Evolutionary conservation across 2,113 vertebrate genomes (phyloP).

Genomic region (Ptychochromis oligacanthus): DNA sequence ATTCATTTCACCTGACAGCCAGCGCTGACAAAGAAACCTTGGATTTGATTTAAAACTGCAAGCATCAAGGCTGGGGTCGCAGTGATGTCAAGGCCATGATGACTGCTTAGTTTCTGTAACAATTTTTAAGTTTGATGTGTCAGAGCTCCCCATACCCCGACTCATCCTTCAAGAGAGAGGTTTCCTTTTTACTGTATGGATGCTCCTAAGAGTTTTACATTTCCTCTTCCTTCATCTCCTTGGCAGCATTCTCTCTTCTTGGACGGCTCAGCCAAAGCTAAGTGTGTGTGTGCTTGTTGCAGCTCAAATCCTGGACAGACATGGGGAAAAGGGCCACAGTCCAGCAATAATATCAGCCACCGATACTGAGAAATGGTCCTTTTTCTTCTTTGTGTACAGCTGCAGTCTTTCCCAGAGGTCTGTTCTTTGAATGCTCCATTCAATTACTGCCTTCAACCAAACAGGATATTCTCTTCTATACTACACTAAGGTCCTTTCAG

Average conservation of each 20-base stretch:
- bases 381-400: conserved; percentile 76
- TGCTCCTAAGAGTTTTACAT: background rate
- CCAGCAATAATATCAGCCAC: conserved; percentile 39
- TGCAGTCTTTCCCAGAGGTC: conserved; percentile 73
- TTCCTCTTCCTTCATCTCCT: conserved; percentile 10
- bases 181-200: background rate
- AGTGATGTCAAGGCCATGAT: conserved; percentile 26
- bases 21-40: conserved; percentile 42
- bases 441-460: conserved; percentile 70
- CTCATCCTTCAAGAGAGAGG: background rate
- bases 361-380: conserved; percentile 50
- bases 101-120: conserved; percentile 11
- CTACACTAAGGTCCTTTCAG: background rate
- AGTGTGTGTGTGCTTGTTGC: conserved; percentile 1
- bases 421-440: conserved; percentile 64
- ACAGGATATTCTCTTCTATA: conserved; percentile 71
- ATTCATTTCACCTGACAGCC: conserved; percentile 45
- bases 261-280: background rate
- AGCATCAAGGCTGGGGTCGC: conserved; percentile 41
- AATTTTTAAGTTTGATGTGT: background rate
- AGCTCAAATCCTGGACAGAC: conserved; percentile 36
- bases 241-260: conserved; percentile 5
- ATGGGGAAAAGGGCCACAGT: conserved; percentile 18
- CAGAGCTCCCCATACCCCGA: background rate
- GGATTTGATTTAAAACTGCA: conserved; percentile 48